Evolutionary conservation across 2,888 invertebrate genomes (phyloP).

Genomic region (Metacarcinus magister): DNA sequence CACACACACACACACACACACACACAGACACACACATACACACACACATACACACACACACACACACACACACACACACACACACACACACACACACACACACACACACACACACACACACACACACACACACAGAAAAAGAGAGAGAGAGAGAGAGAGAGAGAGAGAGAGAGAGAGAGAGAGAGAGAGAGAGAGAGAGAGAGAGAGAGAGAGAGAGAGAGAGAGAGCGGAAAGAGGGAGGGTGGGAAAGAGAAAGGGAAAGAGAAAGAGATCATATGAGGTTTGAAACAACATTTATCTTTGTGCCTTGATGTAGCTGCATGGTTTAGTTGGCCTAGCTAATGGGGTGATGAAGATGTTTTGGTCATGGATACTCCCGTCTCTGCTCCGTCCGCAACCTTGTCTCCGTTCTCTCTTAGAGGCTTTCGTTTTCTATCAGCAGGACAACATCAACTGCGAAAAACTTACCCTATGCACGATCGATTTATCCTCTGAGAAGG

Average conservation of each 20-base stretch:
- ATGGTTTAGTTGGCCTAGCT: neutral
- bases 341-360: neutral
- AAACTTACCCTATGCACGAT: neutral
- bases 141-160: too few relatives aligned
- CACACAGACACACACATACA: too few relatives aligned
- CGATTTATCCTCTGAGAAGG: neutral
- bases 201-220: too few relatives aligned
- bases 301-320: neutral
- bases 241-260: neutral
- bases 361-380: neutral
- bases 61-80: too few relatives aligned
- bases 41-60: too few relatives aligned
- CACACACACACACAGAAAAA: too few relatives aligned
- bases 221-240: too few relatives aligned
- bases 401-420: conserved; percentile 32
- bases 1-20: too few relatives aligned
- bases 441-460: neutral
- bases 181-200: too few relatives aligned
- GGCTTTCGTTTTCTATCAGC: neutral
- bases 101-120: too few relatives aligned
- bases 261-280: neutral
- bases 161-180: too few relatives aligned
- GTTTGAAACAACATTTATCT: neutral
- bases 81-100: too few relatives aligned
- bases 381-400: neutral